These are phyloP conservation scores for Ailuropoda melanoleuca DNA, from an alignment of 2,113 vertebrate species.

Conservation along the genomic window DNA sequence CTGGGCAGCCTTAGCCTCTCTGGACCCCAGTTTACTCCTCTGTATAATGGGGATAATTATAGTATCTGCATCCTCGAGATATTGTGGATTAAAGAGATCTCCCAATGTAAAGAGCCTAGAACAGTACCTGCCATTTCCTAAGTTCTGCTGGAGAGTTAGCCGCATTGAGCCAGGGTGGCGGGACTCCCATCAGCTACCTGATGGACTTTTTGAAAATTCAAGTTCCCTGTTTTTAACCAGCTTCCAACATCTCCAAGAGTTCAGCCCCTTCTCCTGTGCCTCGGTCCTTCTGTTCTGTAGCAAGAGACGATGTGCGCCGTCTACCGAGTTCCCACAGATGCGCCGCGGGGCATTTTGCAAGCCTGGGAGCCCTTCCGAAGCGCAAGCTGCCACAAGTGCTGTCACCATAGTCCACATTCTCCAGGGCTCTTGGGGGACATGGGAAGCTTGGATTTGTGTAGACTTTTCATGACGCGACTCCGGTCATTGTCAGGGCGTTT, in stretches of 20 bases:
- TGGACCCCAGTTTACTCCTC: neutral
- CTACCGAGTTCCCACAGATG: neutral
- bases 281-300: neutral
- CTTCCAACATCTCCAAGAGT: neutral
- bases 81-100: accelerated
- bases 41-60: neutral
- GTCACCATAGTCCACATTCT: neutral
- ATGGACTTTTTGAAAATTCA: neutral
- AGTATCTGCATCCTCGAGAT: neutral
- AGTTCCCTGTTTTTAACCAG: neutral
- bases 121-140: neutral
- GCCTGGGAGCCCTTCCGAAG: neutral
- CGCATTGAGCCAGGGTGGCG: neutral
- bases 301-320: accelerated
- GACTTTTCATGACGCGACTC: constrained; percentile 42
- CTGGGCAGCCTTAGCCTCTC: neutral
- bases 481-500: constrained; percentile 24
- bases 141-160: neutral
- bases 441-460: constrained; percentile 58
- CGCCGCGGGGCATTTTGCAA: accelerated
- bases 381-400: accelerated
- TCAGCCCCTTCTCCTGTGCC: neutral
- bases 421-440: constrained; percentile 59
- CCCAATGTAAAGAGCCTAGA: neutral
- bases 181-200: too few species aligned